These are phyloP conservation scores for Drosophila bifasciata DNA, from an alignment of 1,140 invertebrate species.

Conservation along the genomic window DNA sequence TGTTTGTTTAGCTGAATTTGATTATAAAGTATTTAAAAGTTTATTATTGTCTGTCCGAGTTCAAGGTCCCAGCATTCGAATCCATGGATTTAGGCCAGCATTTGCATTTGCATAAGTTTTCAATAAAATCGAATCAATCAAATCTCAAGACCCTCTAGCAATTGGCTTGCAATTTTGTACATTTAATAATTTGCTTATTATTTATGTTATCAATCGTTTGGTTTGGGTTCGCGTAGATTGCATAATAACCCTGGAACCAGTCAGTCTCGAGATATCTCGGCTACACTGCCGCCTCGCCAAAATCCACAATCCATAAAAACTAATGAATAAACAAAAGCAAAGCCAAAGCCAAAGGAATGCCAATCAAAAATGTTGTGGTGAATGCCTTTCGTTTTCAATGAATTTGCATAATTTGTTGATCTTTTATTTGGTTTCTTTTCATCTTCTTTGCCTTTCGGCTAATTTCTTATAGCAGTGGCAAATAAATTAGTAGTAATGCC, in stretches of 20 bases:
- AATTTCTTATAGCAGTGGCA: slow-evolving; percentile 39
- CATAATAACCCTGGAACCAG: slow-evolving; percentile 22
- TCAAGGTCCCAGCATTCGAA: slow-evolving; percentile 44
- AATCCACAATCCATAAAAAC: slow-evolving; percentile 12
- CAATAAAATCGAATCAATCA: slow-evolving; percentile 14
- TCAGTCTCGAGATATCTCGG: too few species aligned
- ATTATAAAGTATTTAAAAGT: slow-evolving; percentile 41
- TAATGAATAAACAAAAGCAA: slow-evolving; percentile 64
- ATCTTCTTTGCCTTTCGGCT: slow-evolving; percentile 13
- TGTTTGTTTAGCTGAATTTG: slow-evolving; percentile 34
- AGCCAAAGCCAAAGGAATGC: slow-evolving; percentile 29
- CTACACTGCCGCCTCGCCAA: slow-evolving; percentile 1
- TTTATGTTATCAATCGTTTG: too few species aligned
- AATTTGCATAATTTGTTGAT: slow-evolving; percentile 70
- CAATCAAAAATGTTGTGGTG: slow-evolving; percentile 13
- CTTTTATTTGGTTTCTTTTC: not conserved
- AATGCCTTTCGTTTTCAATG: slow-evolving; percentile 75
- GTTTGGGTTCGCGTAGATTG: slow-evolving; percentile 1
- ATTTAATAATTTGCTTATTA: slow-evolving; percentile 10
- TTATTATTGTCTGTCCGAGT: slow-evolving; percentile 32
- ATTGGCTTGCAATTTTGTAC: not conserved
- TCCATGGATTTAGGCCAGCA: slow-evolving; percentile 35
- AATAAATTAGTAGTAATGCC: slow-evolving; percentile 43
- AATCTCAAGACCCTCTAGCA: slow-evolving; percentile 22
- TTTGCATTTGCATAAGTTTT: slow-evolving; percentile 48